phyloP scores from a whole-genome alignment of 2,113 vertebrate genomes.

The Prolemur simus region DNA sequence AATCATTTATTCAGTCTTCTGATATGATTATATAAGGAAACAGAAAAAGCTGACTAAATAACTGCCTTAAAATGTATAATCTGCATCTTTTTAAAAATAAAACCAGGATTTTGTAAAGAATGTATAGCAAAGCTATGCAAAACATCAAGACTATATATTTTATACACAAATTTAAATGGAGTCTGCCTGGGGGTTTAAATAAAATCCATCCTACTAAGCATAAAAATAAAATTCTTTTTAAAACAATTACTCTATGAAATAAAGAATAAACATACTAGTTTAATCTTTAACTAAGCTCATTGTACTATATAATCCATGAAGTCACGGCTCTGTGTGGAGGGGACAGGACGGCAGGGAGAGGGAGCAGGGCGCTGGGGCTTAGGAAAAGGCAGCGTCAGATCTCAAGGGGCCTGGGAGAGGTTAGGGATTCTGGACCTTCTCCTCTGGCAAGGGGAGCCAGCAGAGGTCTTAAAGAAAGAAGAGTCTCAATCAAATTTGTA shows the following conservation, averaged over 20 bases:
- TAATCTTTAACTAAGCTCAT: constrained; percentile 43
- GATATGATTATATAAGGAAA: constrained; percentile 59
- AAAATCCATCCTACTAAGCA: constrained; percentile 48
- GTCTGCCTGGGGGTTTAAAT: constrained; percentile 53
- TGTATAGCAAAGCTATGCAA: constrained; percentile 25
- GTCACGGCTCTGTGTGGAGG: neutral
- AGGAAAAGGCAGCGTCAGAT: neutral
- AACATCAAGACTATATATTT: constrained; percentile 56
- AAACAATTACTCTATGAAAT: constrained; percentile 57
- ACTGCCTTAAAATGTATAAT: constrained; percentile 60
- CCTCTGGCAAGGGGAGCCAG: neutral
- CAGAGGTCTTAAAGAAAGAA: neutral
- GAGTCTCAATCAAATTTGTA: neutral
- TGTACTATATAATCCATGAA: neutral
- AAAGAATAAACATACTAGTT: constrained; percentile 22
- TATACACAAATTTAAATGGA: constrained; percentile 41
- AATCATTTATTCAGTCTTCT: constrained; percentile 47
- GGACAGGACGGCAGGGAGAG: too few relatives aligned
- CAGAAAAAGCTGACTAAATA: constrained; percentile 51
- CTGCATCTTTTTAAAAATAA: constrained; percentile 58
- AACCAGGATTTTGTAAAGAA: constrained; percentile 51
- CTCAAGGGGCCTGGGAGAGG: neutral
- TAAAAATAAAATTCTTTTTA: constrained; percentile 48
- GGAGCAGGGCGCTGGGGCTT: accelerated
- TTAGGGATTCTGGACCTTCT: neutral